Base-by-base conservation (phyloP, 2,888 invertebrate genomes). In the Parnassius mnemosyne region DNA sequence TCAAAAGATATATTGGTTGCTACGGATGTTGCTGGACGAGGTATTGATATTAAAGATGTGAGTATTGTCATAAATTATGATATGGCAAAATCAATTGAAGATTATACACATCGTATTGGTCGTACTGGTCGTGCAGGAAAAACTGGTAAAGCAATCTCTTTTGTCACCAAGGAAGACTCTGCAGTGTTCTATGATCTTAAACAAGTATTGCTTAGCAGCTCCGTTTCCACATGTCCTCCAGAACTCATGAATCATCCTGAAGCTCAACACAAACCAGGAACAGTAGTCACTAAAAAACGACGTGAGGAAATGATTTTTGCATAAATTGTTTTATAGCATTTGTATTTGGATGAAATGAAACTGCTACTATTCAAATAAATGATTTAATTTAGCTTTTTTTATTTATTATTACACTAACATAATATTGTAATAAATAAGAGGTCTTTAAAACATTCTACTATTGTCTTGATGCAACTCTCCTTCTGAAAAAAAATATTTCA, bases 31-130 rank as follows among this genome's bases (percentile, higher is more conserved):
- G 99, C 99, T 71, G 99, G 99, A 72, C 96, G 99, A 94, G 99
- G 99, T 97, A 99, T 99, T 71, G 99, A 99, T 81, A 99, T 99
- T 81, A 99, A 99, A 83, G 99, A 99, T 84, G 99, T 99, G 3
- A 98, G 99, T 9, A 93, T 99, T 89, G 99, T 99, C 67, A 97
- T 99, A 75, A 99, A 99, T 86, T 99, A 99, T 77, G 99, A 99
- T 81, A 99, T 99, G 99, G 99, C 99, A 0, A 99, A 99, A 87
- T 95, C 96, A 16, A 99, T 99, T 77, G 99, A 99, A 93, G 97
- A 97, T 87, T 98, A 98, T 77, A 97, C 98, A 1, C 97, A 98
- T 95, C 96, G 99, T 93, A 99, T 99, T 79, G 99, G 99, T 83
- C 95, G 99, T 92, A 99, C 99, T 0, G 99, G 99, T 76, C 97